Evolutionary conservation across 2,888 invertebrate genomes (phyloP), one percentile per base, ranked within the genome.

Genomic region (Lobophora halterata): DNA sequence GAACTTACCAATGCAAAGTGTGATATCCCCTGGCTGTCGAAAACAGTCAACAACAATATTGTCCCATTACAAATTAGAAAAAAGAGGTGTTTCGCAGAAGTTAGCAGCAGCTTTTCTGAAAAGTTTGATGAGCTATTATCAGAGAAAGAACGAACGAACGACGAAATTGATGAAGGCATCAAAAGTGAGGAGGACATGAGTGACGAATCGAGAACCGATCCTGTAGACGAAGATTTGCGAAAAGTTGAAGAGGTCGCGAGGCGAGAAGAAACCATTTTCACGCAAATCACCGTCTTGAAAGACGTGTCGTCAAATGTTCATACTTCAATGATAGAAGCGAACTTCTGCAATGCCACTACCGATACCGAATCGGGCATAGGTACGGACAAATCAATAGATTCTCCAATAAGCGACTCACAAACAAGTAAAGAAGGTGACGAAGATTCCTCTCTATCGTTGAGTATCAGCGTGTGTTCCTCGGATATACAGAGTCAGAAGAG

Each of bases 401-500:
- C 88, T 13, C 86, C 88, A 3, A n/a, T n/a, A n/a, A 85, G 85
- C 48, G 83, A 81, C 46, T 83, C 86, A 3, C 86, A 81, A 49
- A 63, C 78, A 29, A 86, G 85, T 52, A 88, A 88, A 52, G 88
- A 88, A 49, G 79, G 85, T 39, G 87, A 87, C 46, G 88, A 88
- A 21, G 88, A 88, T 54, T 87, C 86, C 3, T 76, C 79, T 16
- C 58, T 86, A 42, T 83, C 81, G 5, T 61, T 87, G 45, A 82
- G 86, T 64, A 69, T 87, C 31, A 87, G 85, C 61, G 64, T 82
- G 51, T 73, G 79, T 64, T 82, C 80, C 10, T 63, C 74, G 38
- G 86, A 86, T 13, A 58, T 69, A 30, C 76, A 71, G 31, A 74
- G 79, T 47, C 90, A 89, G 64, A 92, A 92, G 56, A 93, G 93